Evolutionary conservation across 92 coral and sea anemone genomes (phyloP).

Genomic region (Parazoanthus darwini): DNA sequence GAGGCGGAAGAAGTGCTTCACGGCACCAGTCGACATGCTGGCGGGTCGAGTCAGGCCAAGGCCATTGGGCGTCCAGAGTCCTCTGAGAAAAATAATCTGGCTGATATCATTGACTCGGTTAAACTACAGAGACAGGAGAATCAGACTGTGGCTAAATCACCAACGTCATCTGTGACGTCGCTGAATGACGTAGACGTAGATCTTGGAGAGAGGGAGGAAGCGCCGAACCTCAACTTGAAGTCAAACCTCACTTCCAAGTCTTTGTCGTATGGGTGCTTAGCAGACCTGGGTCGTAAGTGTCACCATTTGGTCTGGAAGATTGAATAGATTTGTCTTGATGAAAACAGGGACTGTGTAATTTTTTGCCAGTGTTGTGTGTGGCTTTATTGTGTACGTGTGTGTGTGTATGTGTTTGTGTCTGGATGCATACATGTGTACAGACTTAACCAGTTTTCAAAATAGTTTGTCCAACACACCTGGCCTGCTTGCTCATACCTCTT

Average conservation of each 20-base stretch:
- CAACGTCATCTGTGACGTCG: slow-evolving; percentile 52
- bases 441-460: too few relatives aligned
- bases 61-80: slow-evolving; percentile 34
- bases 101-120: slow-evolving; percentile 81
- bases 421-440: too few relatives aligned
- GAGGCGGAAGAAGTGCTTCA: slow-evolving; percentile 34
- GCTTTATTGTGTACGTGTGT: too few relatives aligned
- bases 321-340: too few relatives aligned
- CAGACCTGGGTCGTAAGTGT: slow-evolving; percentile 76
- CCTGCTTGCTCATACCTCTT: background rate
- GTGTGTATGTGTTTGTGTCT: too few relatives aligned
- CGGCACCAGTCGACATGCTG: slow-evolving; percentile 23
- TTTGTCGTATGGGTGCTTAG: slow-evolving; percentile 77
- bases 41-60: slow-evolving; percentile 32
- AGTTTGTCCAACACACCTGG: too few relatives aligned
- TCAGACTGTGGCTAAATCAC: slow-evolving; percentile 37
- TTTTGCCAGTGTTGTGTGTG: too few relatives aligned
- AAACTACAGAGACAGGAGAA: slow-evolving; percentile 63
- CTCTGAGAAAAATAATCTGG: slow-evolving; percentile 73
- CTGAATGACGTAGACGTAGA: slow-evolving; percentile 61
- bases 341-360: too few relatives aligned
- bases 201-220: slow-evolving; percentile 50
- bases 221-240: slow-evolving; percentile 34
- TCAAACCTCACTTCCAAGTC: slow-evolving; percentile 84
- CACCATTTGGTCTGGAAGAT: background rate